Conservation (phyloP, 2,888 invertebrate species). For the Lamproptera curius region DNA sequence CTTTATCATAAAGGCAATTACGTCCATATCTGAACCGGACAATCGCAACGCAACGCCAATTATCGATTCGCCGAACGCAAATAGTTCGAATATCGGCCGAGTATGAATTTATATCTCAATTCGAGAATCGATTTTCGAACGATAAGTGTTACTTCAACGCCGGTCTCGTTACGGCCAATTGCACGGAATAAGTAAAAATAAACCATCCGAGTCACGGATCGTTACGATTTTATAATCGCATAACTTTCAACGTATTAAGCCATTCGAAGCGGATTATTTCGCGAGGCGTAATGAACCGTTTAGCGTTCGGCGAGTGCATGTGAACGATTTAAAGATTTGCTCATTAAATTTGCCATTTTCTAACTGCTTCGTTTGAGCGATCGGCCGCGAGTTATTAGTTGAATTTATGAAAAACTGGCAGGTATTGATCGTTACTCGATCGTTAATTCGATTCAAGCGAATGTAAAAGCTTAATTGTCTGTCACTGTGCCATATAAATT, state of each 20-base stretch:
- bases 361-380: too few species aligned
- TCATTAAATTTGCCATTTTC: slow-evolving; percentile 45
- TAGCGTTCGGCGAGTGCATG: slow-evolving; percentile 22
- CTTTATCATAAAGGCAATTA: slow-evolving; percentile 29
- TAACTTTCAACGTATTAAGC: slow-evolving; percentile 20
- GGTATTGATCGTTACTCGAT: too few species aligned
- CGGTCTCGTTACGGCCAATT: slow-evolving; percentile 17
- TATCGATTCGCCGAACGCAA: slow-evolving; percentile 40
- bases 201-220: background rate
- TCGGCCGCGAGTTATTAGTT: too few species aligned
- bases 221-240: slow-evolving; percentile 8
- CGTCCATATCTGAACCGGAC: slow-evolving; percentile 37
- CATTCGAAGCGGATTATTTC: slow-evolving; percentile 20
- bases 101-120: slow-evolving; percentile 32
- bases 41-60: slow-evolving; percentile 43
- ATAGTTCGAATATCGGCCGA: slow-evolving; percentile 29
- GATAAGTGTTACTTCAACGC: slow-evolving; percentile 22
- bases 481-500: too few species aligned
- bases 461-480: too few species aligned
- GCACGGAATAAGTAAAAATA: slow-evolving; percentile 12
- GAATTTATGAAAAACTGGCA: too few species aligned
- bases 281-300: slow-evolving; percentile 26
- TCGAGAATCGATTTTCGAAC: slow-evolving; percentile 28
- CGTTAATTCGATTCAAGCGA: too few species aligned
- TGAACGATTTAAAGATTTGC: slow-evolving; percentile 41